Percentiles rank a stretch among this genome's conserved stretches.
Conservation (phyloP, 2,888 invertebrate genomes). For the Gortyna flavago region DNA sequence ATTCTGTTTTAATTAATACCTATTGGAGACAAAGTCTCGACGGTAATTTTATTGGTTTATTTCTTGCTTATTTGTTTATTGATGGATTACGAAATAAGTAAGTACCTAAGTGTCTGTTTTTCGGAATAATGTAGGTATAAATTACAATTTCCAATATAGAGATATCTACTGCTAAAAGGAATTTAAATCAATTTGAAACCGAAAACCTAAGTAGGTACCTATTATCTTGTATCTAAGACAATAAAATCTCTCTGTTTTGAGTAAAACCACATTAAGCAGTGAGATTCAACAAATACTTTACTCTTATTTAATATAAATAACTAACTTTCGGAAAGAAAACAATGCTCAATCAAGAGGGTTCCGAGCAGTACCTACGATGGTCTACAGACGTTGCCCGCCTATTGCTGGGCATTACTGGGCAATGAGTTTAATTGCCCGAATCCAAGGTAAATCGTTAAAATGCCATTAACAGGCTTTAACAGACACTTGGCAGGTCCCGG, state of each 20-base stretch:
- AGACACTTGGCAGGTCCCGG: constrained; percentile 52
- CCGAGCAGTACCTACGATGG: background rate
- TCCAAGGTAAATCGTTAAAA: constrained; percentile 69
- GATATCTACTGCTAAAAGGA: background rate
- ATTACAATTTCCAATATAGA: background rate
- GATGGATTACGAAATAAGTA: constrained; percentile 2
- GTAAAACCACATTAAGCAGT: background rate
- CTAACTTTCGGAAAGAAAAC: constrained; percentile 2
- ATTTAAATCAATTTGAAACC: background rate
- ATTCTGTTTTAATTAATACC: constrained; percentile 56
- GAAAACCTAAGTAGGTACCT: background rate
- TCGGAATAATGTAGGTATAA: no score
- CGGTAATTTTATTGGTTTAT: constrained; percentile 21
- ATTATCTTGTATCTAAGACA: background rate
- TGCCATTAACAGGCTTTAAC: constrained; percentile 68
- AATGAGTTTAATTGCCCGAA: constrained; percentile 63
- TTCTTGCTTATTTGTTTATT: constrained; percentile 1
- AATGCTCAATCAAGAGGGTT: constrained; percentile 10
- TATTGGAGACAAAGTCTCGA: constrained; percentile 10
- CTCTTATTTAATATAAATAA: background rate
- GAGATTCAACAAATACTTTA: background rate
- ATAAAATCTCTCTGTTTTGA: background rate
- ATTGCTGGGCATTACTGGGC: constrained; percentile 43
- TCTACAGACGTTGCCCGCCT: constrained; percentile 31
- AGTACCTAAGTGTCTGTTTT: background rate